Evolutionary conservation across 2,113 vertebrate species (phyloP), one percentile per base, ranked within the genome.

Genomic region (Myrmophylax atrothorax): DNA sequence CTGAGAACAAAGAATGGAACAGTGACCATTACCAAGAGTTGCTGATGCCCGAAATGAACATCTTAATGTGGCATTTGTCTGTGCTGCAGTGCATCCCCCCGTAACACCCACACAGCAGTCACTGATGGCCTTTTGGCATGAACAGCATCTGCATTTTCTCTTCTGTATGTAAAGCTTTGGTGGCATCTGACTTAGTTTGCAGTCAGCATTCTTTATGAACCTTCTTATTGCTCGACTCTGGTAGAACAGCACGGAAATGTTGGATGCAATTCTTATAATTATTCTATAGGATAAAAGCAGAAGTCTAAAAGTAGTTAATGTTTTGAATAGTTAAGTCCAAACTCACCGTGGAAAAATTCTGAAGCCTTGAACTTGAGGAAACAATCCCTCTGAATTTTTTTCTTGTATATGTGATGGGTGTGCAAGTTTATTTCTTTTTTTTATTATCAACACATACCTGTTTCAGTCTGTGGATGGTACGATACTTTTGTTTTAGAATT

Each of bases 101-200:
- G 10, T 47, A 84, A 66, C 40, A 29, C 59, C 46, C 52, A 42
- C 35, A 28, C 2, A 86, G 64, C 84, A 91, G 59, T 94, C 64
- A 68, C 8, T n/a, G 69, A 52, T 91, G 93, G 89, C 35, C 59
- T 95, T 95, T 97, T 93, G 90, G 74, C 67, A 33, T 79, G 90
- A 80, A 87, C 26, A 90, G 20, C 24, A n/a, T 78, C 87, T 90
- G 59, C 47, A 73, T 92, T 86, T 89, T 94, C 64, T 77, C 35
- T 84, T 89, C 82, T 84, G 31, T 31, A 58, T 60, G 35, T 81
- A 90, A 95, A 96, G 74, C 66, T 94, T 74, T 83, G 64, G 84
- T 52, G 67, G 62, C 84, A 90, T 94, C 74, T 87, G 90, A 96
- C 87, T 93, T 85, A 76, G 37, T 92, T 97, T 85, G 33, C 31